phyloP scores from a whole-genome alignment of 2,797 vertebrate species.

The Anabas testudineus region DNA sequence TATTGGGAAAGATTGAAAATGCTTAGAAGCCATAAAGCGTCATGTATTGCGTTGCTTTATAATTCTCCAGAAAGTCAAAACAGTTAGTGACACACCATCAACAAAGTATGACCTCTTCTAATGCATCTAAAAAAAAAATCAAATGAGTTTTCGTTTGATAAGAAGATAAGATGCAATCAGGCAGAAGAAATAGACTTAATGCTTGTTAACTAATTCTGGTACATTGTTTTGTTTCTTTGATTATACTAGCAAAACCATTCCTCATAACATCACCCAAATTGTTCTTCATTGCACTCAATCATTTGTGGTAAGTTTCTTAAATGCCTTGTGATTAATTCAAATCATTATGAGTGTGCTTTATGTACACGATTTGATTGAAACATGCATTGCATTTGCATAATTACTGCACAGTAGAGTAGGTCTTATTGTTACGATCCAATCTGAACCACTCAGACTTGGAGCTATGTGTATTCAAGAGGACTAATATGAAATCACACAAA shows the following conservation, averaged over 20 bases:
- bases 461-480: slow-evolving; percentile 75
- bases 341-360: slow-evolving; percentile 76
- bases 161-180: slow-evolving; percentile 54
- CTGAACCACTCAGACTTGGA: slow-evolving; percentile 77
- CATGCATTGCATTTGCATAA: slow-evolving; percentile 80
- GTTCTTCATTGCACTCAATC: slow-evolving; percentile 67
- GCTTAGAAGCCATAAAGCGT: slow-evolving; percentile 6
- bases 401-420: slow-evolving; percentile 68
- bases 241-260: slow-evolving; percentile 58
- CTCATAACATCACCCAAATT: slow-evolving; percentile 58
- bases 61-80: background rate
- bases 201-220: slow-evolving; percentile 65
- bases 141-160: slow-evolving; percentile 40
- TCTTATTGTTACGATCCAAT: slow-evolving; percentile 80
- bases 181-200: slow-evolving; percentile 52
- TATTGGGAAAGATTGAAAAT: slow-evolving; percentile 26
- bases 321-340: slow-evolving; percentile 78
- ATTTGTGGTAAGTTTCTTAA: slow-evolving; percentile 75
- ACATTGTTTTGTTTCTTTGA: slow-evolving; percentile 63
- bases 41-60: slow-evolving; percentile 5
- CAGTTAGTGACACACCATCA: slow-evolving; percentile 1
- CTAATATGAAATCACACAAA: slow-evolving; percentile 78
- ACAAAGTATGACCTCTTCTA: slow-evolving; percentile 33
- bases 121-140: slow-evolving; percentile 9
- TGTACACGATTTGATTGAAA: slow-evolving; percentile 79